A percentile compares a stretch with the other conserved stretches of the same genome.
phyloP scores from a whole-genome alignment of 1,140 invertebrate species.

The Tribolium madens region DNA sequence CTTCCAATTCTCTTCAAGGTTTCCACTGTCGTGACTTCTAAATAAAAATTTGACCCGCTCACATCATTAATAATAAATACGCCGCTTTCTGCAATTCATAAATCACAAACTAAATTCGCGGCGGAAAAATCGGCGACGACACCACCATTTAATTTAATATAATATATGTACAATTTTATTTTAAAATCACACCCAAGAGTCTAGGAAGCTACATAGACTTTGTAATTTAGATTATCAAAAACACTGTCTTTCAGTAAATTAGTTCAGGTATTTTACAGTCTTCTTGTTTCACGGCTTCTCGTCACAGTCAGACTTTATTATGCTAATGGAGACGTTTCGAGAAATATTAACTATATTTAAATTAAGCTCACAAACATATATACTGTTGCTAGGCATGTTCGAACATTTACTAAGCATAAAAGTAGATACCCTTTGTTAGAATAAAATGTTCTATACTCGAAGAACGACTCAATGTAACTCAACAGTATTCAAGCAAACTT shows the following conservation, averaged over 20 bases:
- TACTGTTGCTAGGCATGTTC: not conserved
- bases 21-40: constrained; percentile 33
- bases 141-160: constrained; percentile 15
- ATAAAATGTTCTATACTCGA: constrained; percentile 1
- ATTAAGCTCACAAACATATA: constrained; percentile 2
- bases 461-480: constrained; percentile 4
- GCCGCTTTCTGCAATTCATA: constrained; percentile 35
- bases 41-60: constrained; percentile 34
- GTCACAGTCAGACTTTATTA: constrained; percentile 18
- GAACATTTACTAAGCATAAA: not conserved
- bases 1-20: constrained; percentile 27
- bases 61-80: constrained; percentile 32
- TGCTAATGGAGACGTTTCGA: constrained; percentile 9
- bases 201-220: not conserved
- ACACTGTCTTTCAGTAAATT: constrained; percentile 36
- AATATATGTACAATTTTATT: constrained; percentile 21
- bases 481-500: not conserved
- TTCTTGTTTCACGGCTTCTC: not conserved
- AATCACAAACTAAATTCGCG: constrained; percentile 2
- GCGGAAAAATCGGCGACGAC: constrained; percentile 16
- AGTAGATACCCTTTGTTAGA: constrained; percentile 12
- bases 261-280: constrained; percentile 31
- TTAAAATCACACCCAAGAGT: not conserved
- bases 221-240: constrained; percentile 24
- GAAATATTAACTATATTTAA: constrained; percentile 32